Evolutionary conservation across 37 sponge, comb jelly and placozoan genomes (phyloP).

Genomic region (Haliclona indistincta): DNA sequence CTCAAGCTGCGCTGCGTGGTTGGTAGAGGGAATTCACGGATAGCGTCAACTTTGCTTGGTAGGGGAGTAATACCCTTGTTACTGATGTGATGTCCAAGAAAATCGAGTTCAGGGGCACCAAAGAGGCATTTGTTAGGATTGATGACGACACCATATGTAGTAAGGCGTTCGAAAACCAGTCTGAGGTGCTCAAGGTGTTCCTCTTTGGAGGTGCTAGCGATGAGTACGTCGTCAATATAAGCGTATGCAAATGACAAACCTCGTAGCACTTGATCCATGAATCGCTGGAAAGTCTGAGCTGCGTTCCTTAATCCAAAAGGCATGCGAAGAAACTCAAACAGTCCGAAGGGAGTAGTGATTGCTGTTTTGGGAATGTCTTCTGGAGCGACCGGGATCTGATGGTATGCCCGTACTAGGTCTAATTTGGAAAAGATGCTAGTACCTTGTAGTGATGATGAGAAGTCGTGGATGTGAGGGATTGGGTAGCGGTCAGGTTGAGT

Average conservation of each 20-base stretch:
- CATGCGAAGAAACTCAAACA: conserved; percentile 54
- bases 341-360: conserved; percentile 63
- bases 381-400: conserved; percentile 55
- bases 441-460: conserved; percentile 47
- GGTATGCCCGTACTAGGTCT: conserved; percentile 53
- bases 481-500: conserved; percentile 67
- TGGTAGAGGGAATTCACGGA: background rate
- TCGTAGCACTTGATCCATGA: conserved; percentile 64
- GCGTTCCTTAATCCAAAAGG: conserved; percentile 52
- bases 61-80: background rate
- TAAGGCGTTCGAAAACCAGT: conserved; percentile 33
- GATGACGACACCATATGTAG: conserved; percentile 5
- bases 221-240: conserved; percentile 46
- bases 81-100: background rate
- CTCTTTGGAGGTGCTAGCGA: conserved; percentile 41
- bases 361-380: conserved; percentile 65
- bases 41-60: background rate
- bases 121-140: conserved; percentile 12
- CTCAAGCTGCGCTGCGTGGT: background rate
- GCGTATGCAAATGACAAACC: conserved; percentile 37
- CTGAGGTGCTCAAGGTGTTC: conserved; percentile 38
- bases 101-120: background rate
- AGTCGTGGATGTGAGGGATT: conserved; percentile 67
- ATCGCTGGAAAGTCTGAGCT: conserved; percentile 48
- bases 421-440: conserved; percentile 58